Conservation (phyloP, 2,888 invertebrate genomes). For the Phyto melanocephala region DNA sequence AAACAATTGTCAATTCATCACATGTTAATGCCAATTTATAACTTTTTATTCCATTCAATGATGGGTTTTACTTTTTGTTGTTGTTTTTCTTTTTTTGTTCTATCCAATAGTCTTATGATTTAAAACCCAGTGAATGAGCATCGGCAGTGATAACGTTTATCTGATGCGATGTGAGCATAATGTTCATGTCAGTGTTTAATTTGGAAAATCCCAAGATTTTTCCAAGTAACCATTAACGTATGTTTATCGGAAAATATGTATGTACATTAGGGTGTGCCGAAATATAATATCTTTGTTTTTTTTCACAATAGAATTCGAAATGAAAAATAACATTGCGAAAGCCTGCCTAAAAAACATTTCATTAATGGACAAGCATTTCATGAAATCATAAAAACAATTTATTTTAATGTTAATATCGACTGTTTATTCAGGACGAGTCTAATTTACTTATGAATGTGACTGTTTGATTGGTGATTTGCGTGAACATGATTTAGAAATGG, state of each 20-base stretch:
- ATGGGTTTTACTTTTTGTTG: not conserved
- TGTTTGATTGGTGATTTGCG: not conserved
- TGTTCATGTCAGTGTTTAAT: conserved; percentile 5
- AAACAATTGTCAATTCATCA: conserved; percentile 1
- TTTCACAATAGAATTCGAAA: too few relatives aligned
- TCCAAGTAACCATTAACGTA: not conserved
- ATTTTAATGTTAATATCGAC: too few relatives aligned
- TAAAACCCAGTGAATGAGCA: not conserved
- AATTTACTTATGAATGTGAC: too few relatives aligned
- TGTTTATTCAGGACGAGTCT: too few relatives aligned
- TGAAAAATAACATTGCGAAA: too few relatives aligned
- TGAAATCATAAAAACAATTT: too few relatives aligned
- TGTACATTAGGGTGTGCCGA: not conserved
- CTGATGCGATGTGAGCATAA: not conserved
- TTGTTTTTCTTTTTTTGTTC: too few relatives aligned
- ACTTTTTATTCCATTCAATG: not conserved
- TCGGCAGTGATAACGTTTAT: not conserved
- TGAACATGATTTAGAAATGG: not conserved
- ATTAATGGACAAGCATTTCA: too few relatives aligned
- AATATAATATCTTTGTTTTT: too few relatives aligned
- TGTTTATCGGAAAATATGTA: not conserved
- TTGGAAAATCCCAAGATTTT: conserved; percentile 3
- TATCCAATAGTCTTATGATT: not conserved
- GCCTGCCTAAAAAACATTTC: too few relatives aligned
- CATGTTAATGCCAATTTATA: not conserved